Base-by-base conservation (phyloP, 2,888 invertebrate species). In the Metallyticus violacea region DNA sequence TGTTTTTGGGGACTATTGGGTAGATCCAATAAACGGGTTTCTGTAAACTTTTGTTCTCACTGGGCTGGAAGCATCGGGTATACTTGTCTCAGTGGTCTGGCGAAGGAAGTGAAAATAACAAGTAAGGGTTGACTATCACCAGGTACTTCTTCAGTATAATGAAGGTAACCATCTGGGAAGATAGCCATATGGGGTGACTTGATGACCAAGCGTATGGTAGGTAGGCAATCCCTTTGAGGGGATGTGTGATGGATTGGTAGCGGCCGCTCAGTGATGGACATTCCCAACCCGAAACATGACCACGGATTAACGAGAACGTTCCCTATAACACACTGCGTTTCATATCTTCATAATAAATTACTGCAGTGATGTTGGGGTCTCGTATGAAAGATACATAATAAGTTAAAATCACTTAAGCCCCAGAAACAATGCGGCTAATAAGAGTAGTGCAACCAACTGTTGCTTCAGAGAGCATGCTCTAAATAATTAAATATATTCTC, bases 221-320 rank as follows among this genome's bases (percentile, higher is more conserved):
- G 40, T 25, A 25, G 3, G 27, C 28, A 81, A 22, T 25, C 30
- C 25, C 25, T 81, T 26, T 25, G 62, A 62, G 80, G 82, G 30
- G 22, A 26, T 40, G 15, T 62, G 40, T 82, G 82, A 82, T 82
- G 82, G 82, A 82, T 82, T 82, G 76, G 82, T 82, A 27, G 81
- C 82, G 22, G 62, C 82, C 82, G 26, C 27, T 79, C 26, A 9
- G 26, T 81, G 40, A 62, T 62, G 40, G 40, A 62, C 40, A 62
- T 62, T 3, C 40, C n/a, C 40, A 62, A 9, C 9, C 40, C 40
- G 40, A 15, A 62, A 62, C 40, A 62, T 62, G 40, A 62, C 40
- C 40, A 62, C 40, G 40, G 40, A 62, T 62, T 62, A 62, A 62
- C 40, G 40, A 62, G 40, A 4, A 15, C 15, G 15, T 62, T 62